Conservation (phyloP, 2,888 invertebrate species). For the Tridacna crocea region DNA sequence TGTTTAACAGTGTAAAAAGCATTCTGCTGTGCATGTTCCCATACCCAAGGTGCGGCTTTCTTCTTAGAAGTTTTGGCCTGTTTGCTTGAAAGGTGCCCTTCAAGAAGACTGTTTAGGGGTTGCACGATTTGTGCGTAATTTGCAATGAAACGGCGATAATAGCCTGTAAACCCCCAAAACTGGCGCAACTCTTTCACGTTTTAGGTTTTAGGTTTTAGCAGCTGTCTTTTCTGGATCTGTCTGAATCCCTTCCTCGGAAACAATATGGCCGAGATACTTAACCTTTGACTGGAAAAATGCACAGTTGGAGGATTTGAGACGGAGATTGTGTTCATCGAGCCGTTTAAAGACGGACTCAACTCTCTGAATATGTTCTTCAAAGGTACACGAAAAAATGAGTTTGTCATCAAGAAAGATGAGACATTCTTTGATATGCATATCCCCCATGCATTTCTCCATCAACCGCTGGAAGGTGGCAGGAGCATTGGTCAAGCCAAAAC, state of each 20-base stretch:
- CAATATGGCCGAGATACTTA: background rate
- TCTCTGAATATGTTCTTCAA: background rate
- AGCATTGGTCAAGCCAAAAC: background rate
- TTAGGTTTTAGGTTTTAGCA: background rate
- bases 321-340: background rate
- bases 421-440: constrained; percentile 1
- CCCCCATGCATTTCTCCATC: constrained; percentile 6
- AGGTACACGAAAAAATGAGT: background rate
- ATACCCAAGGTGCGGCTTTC: background rate
- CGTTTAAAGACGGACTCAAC: constrained; percentile 2
- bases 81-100: background rate
- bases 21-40: background rate
- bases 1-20: background rate
- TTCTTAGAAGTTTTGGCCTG: background rate
- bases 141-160: background rate
- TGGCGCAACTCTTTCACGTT: background rate
- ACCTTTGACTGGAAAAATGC: background rate
- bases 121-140: background rate
- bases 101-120: background rate
- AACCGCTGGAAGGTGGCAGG: constrained; percentile 4
- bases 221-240: background rate
- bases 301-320: background rate
- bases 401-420: background rate
- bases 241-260: background rate
- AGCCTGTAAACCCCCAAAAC: background rate